phyloP scores from a whole-genome alignment of 1,140 invertebrate species.

The Popillia japonica region DNA sequence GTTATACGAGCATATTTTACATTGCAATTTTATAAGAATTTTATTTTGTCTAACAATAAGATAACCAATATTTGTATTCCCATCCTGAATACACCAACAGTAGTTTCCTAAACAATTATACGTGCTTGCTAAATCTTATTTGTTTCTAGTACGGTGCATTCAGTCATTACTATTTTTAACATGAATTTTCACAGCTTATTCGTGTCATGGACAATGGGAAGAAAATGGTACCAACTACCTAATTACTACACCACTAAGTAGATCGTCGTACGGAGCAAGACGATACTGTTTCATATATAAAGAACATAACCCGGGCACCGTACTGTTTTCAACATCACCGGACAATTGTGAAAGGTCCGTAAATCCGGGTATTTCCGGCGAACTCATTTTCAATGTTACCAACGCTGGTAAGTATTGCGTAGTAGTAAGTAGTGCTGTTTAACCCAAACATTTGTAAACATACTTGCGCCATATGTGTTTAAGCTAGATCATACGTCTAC shows the following conservation, averaged over 20 bases:
- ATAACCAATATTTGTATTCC: too few relatives aligned
- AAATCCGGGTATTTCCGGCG: slow-evolving; percentile 60
- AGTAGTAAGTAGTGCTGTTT: too few relatives aligned
- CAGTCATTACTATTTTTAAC: not conserved
- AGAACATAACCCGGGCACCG: slow-evolving; percentile 60
- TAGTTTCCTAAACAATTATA: too few relatives aligned
- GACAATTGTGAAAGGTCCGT: slow-evolving; percentile 66
- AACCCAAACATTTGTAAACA: too few relatives aligned
- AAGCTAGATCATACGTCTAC: too few relatives aligned
- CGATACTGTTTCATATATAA: slow-evolving; percentile 71
- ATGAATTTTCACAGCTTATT: slow-evolving; percentile 73
- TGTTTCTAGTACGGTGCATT: slow-evolving; percentile 9
- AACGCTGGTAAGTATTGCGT: slow-evolving; percentile 59
- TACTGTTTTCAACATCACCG: slow-evolving; percentile 65
- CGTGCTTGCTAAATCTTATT: too few relatives aligned
- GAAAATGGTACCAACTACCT: slow-evolving; percentile 77
- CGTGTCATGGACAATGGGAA: slow-evolving; percentile 83
- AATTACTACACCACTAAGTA: slow-evolving; percentile 75
- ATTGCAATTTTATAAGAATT: too few relatives aligned
- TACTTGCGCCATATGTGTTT: too few relatives aligned
- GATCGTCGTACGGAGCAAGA: slow-evolving; percentile 65
- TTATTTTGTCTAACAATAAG: too few relatives aligned
- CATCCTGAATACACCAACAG: too few relatives aligned
- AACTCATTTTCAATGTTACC: slow-evolving; percentile 64
- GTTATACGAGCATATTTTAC: too few relatives aligned